A percentile compares a stretch with the other conserved stretches of the same genome.
phyloP scores from a whole-genome alignment of 1,140 invertebrate genomes.

The Lasaia peninsularis region DNA sequence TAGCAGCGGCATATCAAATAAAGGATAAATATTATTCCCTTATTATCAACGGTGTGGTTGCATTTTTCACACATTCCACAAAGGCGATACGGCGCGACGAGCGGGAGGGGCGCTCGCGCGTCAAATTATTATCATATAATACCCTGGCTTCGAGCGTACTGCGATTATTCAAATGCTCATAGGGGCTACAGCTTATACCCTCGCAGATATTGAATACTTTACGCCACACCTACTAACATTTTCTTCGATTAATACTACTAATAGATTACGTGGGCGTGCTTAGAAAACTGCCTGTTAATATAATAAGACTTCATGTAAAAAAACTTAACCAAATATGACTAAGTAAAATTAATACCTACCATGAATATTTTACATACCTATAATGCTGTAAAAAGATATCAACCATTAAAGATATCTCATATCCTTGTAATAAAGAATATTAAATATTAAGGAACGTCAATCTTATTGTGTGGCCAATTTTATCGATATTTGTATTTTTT shows the following conservation, averaged over 20 bases:
- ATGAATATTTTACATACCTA: too few relatives aligned
- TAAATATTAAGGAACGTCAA: too few relatives aligned
- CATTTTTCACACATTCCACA: constrained; percentile 66
- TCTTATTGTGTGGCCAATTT: too few relatives aligned
- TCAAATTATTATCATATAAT: constrained; percentile 77
- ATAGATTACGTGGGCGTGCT: not conserved
- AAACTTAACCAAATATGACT: too few relatives aligned
- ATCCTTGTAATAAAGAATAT: too few relatives aligned
- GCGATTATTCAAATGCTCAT: constrained; percentile 72
- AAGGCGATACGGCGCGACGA: constrained; percentile 39
- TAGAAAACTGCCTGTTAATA: not conserved
- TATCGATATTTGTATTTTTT: too few relatives aligned
- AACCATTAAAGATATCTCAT: too few relatives aligned
- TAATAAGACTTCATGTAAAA: too few relatives aligned
- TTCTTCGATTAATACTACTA: not conserved
- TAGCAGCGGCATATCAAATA: constrained; percentile 12
- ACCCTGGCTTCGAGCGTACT: constrained; percentile 53
- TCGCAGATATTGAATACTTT: constrained; percentile 53
- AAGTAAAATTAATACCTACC: too few relatives aligned
- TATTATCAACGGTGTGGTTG: constrained; percentile 46
- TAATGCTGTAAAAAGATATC: too few relatives aligned
- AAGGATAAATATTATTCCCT: constrained; percentile 11
- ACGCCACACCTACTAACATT: constrained; percentile 43
- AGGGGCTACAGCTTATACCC: constrained; percentile 42
- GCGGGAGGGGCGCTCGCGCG: constrained; percentile 50